Percentiles rank a stretch among this genome's conserved stretches.
phyloP scores from a whole-genome alignment of 2,797 vertebrate genomes.

The Pelochelys cantorii region DNA sequence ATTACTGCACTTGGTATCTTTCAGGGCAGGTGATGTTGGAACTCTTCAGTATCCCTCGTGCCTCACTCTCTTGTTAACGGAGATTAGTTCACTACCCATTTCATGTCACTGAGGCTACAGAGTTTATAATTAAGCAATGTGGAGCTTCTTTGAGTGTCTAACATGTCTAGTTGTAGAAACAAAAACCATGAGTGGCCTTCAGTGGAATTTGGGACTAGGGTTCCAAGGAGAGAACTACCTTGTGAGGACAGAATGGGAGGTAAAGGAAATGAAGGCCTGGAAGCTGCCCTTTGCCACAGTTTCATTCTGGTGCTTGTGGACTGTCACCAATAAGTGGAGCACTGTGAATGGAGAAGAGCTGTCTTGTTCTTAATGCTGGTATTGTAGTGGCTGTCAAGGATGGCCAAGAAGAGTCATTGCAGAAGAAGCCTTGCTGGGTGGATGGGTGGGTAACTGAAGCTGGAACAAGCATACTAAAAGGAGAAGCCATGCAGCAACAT shows the following conservation, averaged over 20 bases:
- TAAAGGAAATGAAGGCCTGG: neutral
- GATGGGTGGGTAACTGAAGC: neutral
- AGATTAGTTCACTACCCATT: neutral
- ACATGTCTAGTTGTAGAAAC: neutral
- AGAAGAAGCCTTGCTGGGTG: neutral
- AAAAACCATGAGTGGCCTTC: neutral
- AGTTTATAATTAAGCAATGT: neutral
- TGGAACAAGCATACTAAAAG: neutral
- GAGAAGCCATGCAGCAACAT: rapidly evolving
- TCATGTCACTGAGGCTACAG: neutral
- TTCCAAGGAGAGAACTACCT: neutral
- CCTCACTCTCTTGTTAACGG: neutral
- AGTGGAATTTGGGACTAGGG: neutral
- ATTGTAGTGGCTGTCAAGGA: neutral
- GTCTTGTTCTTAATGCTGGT: neutral
- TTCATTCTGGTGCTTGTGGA: neutral
- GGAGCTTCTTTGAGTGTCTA: neutral
- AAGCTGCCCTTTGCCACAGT: neutral
- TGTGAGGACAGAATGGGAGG: neutral
- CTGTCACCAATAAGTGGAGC: neutral
- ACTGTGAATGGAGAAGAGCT: neutral
- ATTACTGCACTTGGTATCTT: neutral
- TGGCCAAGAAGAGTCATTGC: neutral
- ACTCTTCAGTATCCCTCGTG: neutral
- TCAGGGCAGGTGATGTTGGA: neutral